These are phyloP conservation scores for Tiliacea citrago DNA, from an alignment of 2,888 invertebrate species.

Conservation along the genomic window DNA sequence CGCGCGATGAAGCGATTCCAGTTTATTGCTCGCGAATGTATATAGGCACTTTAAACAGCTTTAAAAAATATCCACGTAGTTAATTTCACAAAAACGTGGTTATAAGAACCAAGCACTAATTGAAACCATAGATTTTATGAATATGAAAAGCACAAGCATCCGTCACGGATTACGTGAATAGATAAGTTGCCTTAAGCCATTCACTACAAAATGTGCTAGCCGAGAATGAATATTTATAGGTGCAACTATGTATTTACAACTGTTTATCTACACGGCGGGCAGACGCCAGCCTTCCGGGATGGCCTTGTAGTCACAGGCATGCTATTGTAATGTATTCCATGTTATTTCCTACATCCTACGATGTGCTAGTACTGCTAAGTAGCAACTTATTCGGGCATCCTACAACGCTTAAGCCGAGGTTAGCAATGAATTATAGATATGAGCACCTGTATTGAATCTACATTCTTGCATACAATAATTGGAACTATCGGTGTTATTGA, in stretches of 20 bases:
- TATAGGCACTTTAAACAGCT: background rate
- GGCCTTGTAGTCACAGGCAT: slow-evolving; percentile 46
- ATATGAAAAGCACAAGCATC: slow-evolving; percentile 36
- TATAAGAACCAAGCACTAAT: background rate
- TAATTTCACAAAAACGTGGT: background rate
- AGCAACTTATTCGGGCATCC: slow-evolving; percentile 39
- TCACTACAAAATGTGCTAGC: slow-evolving; percentile 35
- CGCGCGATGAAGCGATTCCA: no score
- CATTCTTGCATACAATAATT: slow-evolving; percentile 6
- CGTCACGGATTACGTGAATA: slow-evolving; percentile 46
- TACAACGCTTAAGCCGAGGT: slow-evolving; percentile 36
- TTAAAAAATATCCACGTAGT: no score
- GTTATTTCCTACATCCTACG: slow-evolving; percentile 53
- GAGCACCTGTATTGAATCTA: slow-evolving; percentile 35
- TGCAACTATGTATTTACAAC: slow-evolving; percentile 42
- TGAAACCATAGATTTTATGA: slow-evolving; percentile 37
- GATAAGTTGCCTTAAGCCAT: slow-evolving; percentile 13
- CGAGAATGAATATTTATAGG: slow-evolving; percentile 46
- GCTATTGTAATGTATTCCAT: slow-evolving; percentile 52
- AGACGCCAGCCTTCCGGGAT: slow-evolving; percentile 52
- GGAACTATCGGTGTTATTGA: slow-evolving; percentile 15
- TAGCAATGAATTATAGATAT: slow-evolving; percentile 14
- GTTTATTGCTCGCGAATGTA: no score
- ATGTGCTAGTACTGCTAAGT: slow-evolving; percentile 38
- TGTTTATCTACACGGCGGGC: slow-evolving; percentile 54